Base-by-base conservation (phyloP, 2,888 invertebrate species). In the Anaspis maculata region DNA sequence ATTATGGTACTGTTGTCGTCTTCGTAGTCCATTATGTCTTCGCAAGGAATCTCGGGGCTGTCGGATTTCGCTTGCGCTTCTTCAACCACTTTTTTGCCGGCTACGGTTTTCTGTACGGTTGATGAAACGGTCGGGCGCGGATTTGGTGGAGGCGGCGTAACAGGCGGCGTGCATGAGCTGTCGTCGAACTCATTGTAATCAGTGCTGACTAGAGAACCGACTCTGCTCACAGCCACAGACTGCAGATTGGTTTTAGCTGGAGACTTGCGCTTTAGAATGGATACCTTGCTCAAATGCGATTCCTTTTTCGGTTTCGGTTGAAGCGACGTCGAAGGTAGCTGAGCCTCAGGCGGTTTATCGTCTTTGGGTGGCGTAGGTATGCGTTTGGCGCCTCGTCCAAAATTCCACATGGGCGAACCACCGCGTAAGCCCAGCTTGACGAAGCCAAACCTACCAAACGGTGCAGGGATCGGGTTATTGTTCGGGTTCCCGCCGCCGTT, bases 321-420 rank as follows among this genome's bases (percentile, higher is more conserved):
- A n/a, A n/a, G n/a, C n/a, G n/a, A n/a, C n/a, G n/a, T n/a, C n/a
- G n/a, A n/a, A 5, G 41, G 15, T 19, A 46, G 38, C 3, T 44
- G 30, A 1, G 37, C 29, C 2, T 9, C 12, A 5, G 9, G 5
- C 5, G 5, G 5, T 10, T 24, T 10, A 11, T 42, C 45, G 10
- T 34, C 32, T 34, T 36, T 38, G 21, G 22, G 39, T 13, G 38
- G 9, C 7, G 57, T 67, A 49, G 57, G 61, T 31, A 54, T 60
- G 45, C 50, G 57, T 50, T 61, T 69, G 28, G 57, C 66, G 46
- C 46, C 69, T 47, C 57, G 65, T 56, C 60, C 59, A 25, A 59
- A 66, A 33, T 67, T 64, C 79, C 79, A 79, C 66, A 78, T 74
- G 1, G 79, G 79, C 0, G 79, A 72, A 3, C 81, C 81, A 13